These are phyloP conservation scores for Aspidapion aeneum DNA, from an alignment of 2,888 invertebrate species.

Conservation along the genomic window DNA sequence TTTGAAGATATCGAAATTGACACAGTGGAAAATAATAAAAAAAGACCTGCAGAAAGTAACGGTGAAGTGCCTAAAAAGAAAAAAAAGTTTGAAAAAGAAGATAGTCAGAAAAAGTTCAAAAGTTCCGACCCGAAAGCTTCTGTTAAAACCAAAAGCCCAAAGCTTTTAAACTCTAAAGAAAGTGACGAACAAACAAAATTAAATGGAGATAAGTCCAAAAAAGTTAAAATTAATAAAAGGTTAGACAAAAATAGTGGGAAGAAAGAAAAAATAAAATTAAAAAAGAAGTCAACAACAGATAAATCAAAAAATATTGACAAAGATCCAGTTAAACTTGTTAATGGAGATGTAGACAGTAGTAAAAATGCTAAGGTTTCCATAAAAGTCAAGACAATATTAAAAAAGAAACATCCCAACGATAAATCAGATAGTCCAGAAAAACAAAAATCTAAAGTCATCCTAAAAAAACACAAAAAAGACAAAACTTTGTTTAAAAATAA, in stretches of 20 bases:
- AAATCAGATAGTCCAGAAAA: constrained; percentile 7
- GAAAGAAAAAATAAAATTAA: neutral
- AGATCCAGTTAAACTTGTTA: neutral
- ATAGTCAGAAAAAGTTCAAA: constrained; percentile 24
- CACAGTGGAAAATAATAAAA: constrained; percentile 8
- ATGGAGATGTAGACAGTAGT: neutral
- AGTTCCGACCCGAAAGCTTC: neutral
- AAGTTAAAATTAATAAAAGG: constrained; percentile 14
- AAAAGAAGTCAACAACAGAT: neutral
- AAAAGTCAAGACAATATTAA: constrained; percentile 12
- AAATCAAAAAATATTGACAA: neutral
- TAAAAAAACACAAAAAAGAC: constrained; percentile 6
- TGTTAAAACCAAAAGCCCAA: no score
- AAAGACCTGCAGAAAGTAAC: neutral
- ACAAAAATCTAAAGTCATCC: constrained; percentile 4
- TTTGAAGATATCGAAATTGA: constrained; percentile 35
- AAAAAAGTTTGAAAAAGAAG: constrained; percentile 7
- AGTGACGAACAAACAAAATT: no score
- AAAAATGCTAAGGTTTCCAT: no score
- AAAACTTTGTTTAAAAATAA: constrained; percentile 17
- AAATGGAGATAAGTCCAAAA: no score
- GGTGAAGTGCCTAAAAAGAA: neutral
- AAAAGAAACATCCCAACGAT: constrained; percentile 20
- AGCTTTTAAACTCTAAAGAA: no score
- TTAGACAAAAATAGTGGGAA: constrained; percentile 10